Conservation (phyloP, 1,140 invertebrate genomes). For the Ylistrum balloti region DNA sequence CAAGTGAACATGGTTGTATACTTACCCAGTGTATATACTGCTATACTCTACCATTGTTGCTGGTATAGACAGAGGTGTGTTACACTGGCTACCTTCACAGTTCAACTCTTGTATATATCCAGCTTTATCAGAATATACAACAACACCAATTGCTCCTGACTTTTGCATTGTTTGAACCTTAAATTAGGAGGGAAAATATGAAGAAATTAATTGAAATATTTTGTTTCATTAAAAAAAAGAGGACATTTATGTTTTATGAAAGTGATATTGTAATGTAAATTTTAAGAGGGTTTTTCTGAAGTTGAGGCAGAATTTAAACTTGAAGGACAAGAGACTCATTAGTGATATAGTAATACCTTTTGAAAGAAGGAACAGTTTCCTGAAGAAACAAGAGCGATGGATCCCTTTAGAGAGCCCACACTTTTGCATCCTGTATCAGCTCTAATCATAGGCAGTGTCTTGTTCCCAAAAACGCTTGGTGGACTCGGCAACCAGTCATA, state of each 20-base stretch:
- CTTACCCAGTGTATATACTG: slow-evolving; percentile 43
- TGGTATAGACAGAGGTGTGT: slow-evolving; percentile 62
- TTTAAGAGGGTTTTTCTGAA: no score
- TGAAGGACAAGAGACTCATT: no score
- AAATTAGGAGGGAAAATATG: neutral
- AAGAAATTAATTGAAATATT: neutral
- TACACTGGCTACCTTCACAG: slow-evolving; percentile 65
- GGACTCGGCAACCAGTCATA: slow-evolving; percentile 74
- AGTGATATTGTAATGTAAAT: no score
- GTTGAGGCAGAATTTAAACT: no score
- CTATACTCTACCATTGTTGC: slow-evolving; percentile 57
- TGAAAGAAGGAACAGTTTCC: slow-evolving; percentile 65
- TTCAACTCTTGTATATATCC: slow-evolving; percentile 63
- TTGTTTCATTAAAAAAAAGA: no score
- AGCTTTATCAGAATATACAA: slow-evolving; percentile 55
- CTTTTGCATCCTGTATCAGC: slow-evolving; percentile 63
- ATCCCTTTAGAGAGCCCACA: slow-evolving; percentile 52
- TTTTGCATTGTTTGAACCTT: slow-evolving; percentile 62
- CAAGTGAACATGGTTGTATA: no score
- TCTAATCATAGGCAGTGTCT: slow-evolving; percentile 53
- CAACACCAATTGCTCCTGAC: slow-evolving; percentile 64
- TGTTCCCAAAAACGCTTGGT: slow-evolving; percentile 60
- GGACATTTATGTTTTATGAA: no score
- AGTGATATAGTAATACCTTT: slow-evolving; percentile 58
- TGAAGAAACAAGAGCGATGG: slow-evolving; percentile 64